phyloP scores from a whole-genome alignment of 2,113 vertebrate species.

The Genyomyrus donnyi region DNA sequence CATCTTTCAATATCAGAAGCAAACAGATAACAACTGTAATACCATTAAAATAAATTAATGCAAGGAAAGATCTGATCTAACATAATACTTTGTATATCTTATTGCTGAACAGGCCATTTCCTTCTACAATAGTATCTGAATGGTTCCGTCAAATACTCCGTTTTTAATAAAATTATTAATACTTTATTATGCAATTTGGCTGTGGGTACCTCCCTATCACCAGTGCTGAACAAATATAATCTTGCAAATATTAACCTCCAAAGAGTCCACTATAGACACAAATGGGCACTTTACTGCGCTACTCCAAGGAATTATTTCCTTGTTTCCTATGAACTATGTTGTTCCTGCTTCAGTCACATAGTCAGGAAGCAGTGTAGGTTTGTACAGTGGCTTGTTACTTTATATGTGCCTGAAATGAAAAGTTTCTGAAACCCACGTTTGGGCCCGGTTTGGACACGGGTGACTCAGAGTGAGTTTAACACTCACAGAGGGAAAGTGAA shows the following conservation, averaged over 20 bases:
- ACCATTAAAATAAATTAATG: neutral
- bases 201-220: neutral
- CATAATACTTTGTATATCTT: neutral
- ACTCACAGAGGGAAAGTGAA: neutral
- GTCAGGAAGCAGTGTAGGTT: neutral
- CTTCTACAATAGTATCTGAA: neutral
- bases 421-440: neutral
- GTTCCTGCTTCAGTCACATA: neutral
- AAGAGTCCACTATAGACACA: neutral
- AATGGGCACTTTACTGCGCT: neutral
- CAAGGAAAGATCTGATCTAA: neutral
- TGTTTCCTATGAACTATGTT: neutral
- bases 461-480: neutral
- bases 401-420: neutral
- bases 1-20: constrained; percentile 8
- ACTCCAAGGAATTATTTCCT: neutral
- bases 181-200: neutral
- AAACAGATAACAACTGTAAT: constrained; percentile 20
- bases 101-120: neutral
- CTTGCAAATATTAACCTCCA: neutral
- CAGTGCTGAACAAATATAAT: neutral
- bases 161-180: neutral
- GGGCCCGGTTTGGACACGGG: neutral
- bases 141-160: neutral
- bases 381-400: neutral